phyloP scores from a whole-genome alignment of 2,888 invertebrate genomes.

The Plebejus anna region DNA sequence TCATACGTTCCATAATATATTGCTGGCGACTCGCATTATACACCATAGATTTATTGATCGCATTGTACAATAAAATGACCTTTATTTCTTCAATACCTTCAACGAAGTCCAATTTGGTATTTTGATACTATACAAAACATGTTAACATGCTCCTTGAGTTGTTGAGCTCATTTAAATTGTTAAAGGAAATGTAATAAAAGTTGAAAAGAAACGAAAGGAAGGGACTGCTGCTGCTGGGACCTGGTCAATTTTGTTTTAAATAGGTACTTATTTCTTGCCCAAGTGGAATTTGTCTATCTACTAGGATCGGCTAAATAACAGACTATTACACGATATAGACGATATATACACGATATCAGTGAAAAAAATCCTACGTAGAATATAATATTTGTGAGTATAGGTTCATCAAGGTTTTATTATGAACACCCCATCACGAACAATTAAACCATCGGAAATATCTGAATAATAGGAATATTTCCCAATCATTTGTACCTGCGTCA shows the following conservation, averaged over 20 bases:
- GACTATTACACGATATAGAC: no score
- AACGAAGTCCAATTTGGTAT: slow-evolving; percentile 23
- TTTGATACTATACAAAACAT: slow-evolving; percentile 7
- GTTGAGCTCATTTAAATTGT: neutral
- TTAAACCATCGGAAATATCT: neutral
- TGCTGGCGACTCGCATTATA: slow-evolving; percentile 37
- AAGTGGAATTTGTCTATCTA: no score
- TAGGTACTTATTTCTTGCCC: no score
- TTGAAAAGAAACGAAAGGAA: neutral
- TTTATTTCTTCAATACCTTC: slow-evolving; percentile 3
- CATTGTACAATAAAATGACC: slow-evolving; percentile 18
- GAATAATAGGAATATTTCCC: slow-evolving; percentile 25
- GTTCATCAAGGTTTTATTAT: neutral
- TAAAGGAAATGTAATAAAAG: neutral
- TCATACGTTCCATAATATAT: slow-evolving; percentile 42
- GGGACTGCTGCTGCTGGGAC: no score
- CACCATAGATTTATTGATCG: slow-evolving; percentile 34
- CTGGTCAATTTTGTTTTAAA: no score
- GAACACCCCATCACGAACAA: neutral
- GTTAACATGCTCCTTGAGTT: neutral
- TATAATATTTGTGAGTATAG: neutral
- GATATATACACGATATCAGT: no score
- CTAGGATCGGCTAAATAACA: no score
- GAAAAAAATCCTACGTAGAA: no score
- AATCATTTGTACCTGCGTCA: slow-evolving; percentile 39